Base-by-base conservation (phyloP, 2,888 invertebrate genomes). In the Coleophora deauratella region DNA sequence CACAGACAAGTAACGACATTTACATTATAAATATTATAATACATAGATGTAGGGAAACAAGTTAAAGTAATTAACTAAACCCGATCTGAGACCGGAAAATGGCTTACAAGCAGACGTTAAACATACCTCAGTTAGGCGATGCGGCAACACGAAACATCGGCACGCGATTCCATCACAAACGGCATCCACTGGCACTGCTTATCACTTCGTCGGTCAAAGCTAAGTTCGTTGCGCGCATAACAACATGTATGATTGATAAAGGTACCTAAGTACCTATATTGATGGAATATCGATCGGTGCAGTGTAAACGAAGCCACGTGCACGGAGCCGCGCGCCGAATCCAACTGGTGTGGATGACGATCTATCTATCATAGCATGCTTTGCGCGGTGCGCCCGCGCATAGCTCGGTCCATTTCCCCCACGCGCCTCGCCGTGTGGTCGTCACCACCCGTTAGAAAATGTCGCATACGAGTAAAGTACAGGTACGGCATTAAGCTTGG, bases 301-400 rank as follows among this genome's bases (percentile, higher is more conserved):
- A 66, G 65, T 41, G 37, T 49, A 66, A 63, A 61, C 62, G 62
- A 67, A 68, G 66, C 71, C 81, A 76, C 80, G 81, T 81, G 77
- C 69, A 62, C 82, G 60, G 67, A 72, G 72, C 82, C 74, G 65
- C 81, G 82, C 78, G 75, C 77, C 81, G 81, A 78, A 80, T 73
- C 74, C 72, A 76, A 85, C 84, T 85, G 84, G 81, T 75, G 72
- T 79, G 74, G 68, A 62, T 70, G 75, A 73, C 79, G 80, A 76
- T 78, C 77, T 80, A 76, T 78, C 77, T 80, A 79, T 78, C 71
- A 78, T 73, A 75, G 75, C 77, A 73, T 12, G 35, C 33, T 28
- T 27, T 73, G 79, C 78, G 75, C 79, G 21, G 72, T 68, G 76
- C 79, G 68, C 80, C 76, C 72, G 66, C 70, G 71, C 21, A 21